Conservation (phyloP, 2,888 invertebrate genomes). For the Hesperia comma region DNA sequence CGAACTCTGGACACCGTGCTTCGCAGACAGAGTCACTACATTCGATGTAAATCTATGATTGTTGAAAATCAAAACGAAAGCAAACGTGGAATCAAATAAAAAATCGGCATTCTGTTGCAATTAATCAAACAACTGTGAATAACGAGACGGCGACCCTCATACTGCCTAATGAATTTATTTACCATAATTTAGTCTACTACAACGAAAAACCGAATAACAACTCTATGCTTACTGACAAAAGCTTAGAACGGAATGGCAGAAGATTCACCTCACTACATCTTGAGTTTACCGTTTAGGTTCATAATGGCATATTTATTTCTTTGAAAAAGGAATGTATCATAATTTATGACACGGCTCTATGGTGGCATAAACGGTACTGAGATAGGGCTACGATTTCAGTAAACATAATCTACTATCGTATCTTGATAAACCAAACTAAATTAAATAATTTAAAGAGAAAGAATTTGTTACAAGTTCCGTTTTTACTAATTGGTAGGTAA, state of each 20-base stretch:
- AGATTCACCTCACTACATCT: slow-evolving; percentile 56
- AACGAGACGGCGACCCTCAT: slow-evolving; percentile 50
- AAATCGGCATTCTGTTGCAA: slow-evolving; percentile 60
- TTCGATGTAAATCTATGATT: slow-evolving; percentile 2
- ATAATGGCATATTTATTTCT: slow-evolving; percentile 70
- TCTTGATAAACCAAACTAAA: slow-evolving; percentile 38
- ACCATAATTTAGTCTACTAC: slow-evolving; percentile 37
- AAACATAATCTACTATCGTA: slow-evolving; percentile 38
- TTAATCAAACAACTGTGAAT: slow-evolving; percentile 61
- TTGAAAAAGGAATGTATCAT: slow-evolving; percentile 67
- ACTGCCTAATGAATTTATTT: slow-evolving; percentile 52
- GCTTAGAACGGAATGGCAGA: slow-evolving; percentile 31
- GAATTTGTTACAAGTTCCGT: too few species aligned
- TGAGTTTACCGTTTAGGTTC: slow-evolving; percentile 74
- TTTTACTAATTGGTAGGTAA: too few species aligned
- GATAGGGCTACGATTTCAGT: slow-evolving; percentile 47
- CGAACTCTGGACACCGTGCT: too few species aligned
- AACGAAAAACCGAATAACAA: slow-evolving; percentile 4
- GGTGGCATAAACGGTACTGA: slow-evolving; percentile 50
- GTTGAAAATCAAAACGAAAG: slow-evolving; percentile 38
- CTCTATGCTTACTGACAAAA: slow-evolving; percentile 10
- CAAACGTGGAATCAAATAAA: slow-evolving; percentile 45
- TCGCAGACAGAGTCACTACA: too few species aligned
- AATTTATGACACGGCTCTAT: slow-evolving; percentile 71
- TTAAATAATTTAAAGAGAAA: too few species aligned